Evolutionary conservation across 2,113 vertebrate species (phyloP).

Genomic region (Romanogobio albipinnatus): DNA sequence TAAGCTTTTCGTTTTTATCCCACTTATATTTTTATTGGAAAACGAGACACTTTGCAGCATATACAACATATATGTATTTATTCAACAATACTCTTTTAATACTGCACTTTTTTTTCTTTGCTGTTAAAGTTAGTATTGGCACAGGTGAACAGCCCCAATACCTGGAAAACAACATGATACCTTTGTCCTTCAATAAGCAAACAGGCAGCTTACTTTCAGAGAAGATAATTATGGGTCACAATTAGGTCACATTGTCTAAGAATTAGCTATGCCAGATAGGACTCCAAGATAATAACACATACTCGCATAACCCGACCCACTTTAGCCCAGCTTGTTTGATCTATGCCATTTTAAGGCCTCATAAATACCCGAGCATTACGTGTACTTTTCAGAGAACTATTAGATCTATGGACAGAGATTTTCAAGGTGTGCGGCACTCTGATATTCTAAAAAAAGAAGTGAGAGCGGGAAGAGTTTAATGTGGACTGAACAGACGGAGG

Average conservation of each 20-base stretch:
- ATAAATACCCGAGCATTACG: conserved; percentile 42
- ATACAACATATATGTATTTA: too few species aligned
- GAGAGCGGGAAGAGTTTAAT: conserved; percentile 41
- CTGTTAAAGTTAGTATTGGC: not conserved
- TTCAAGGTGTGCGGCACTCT: not conserved
- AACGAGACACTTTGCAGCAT: not conserved
- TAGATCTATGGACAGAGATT: not conserved
- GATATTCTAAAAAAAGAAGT: conserved; percentile 15
- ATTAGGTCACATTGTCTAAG: conserved; percentile 31
- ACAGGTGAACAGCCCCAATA: not conserved
- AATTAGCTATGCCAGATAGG: conserved; percentile 18
- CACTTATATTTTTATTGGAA: not conserved
- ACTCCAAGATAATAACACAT: conserved; percentile 28
- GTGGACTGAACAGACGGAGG: not conserved
- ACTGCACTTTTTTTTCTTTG: not conserved
- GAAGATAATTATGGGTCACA: not conserved
- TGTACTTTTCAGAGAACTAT: conserved; percentile 21
- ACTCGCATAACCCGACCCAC: not conserved
- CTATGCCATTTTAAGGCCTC: conserved; percentile 40
- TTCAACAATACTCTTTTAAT: too few species aligned
- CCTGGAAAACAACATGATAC: not conserved
- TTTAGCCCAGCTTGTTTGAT: conserved; percentile 37
- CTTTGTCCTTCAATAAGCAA: not conserved
- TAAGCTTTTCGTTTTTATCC: not conserved
- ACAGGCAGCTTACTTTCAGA: not conserved